Percentiles rank a stretch among this genome's conserved stretches.
Conservation (phyloP, 2,113 vertebrate genomes). For the Cebus imitator region DNA sequence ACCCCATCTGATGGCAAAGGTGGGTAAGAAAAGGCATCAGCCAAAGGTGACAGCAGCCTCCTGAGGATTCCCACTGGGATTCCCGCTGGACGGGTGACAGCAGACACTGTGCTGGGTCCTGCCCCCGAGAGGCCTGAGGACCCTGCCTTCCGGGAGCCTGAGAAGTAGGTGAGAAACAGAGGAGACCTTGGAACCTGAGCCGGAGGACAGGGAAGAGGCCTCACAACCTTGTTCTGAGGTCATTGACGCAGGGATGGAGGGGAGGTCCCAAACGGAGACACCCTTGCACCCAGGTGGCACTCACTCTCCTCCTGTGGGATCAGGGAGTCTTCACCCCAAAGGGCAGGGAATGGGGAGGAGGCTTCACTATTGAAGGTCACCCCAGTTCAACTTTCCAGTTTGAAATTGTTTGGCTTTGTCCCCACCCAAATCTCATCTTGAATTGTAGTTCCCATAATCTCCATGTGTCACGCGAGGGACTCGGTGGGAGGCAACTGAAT, state of each 20-base stretch:
- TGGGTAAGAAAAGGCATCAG: background rate
- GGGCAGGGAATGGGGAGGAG: background rate
- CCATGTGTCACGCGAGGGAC: too few relatives aligned
- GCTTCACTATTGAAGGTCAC: background rate
- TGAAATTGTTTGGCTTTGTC: too few relatives aligned
- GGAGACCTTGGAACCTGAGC: background rate
- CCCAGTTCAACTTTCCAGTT: background rate
- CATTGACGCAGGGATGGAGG: fast-evolving
- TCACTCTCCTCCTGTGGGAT: background rate
- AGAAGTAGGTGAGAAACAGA: background rate
- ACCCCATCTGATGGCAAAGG: background rate
- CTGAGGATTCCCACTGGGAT: background rate
- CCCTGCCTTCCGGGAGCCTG: background rate
- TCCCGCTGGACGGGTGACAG: fast-evolving
- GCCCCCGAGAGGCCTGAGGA: background rate
- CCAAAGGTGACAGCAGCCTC: too few relatives aligned
- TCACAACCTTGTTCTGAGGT: fast-evolving
- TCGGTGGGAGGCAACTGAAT: too few relatives aligned
- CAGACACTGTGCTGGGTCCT: background rate
- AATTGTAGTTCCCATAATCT: too few relatives aligned
- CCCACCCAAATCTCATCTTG: too few relatives aligned
- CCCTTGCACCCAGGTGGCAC: background rate
- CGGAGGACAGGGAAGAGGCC: background rate
- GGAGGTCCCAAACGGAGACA: fast-evolving
- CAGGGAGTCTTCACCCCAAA: background rate